Base-by-base conservation (phyloP, 2,888 invertebrate genomes). In the Chironomus riparius region DNA sequence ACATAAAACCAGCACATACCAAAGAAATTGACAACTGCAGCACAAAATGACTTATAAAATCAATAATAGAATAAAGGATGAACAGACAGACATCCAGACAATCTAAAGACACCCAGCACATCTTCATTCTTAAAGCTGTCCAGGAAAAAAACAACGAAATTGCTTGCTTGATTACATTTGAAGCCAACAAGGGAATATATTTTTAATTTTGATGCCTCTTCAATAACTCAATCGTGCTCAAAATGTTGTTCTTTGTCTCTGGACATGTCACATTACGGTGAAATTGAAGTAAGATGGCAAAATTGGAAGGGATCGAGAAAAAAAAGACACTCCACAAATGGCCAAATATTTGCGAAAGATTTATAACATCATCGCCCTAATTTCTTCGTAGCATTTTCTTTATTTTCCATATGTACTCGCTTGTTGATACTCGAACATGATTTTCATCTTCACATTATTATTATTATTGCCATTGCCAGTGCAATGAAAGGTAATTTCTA, bases 311-410 rank as follows among this genome's bases (percentile, higher is more conserved):
- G 38, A 38, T 38, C 38, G 38, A 38, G 28, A 28, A 62, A 50
- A 72, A 24, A 62, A 38, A 62, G 38, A 38, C 62, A 61, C 21
- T 62, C 61, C 72, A 18, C 72, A 72, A 72, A 72, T 72, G 72
- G 72, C 62, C 72, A 72, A 72, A 72, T 72, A 72, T 72, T 72
- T 72, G 72, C 62, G 28, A 62, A 72, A 72, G 72, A 72, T 72
- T 72, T 72, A 72, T 61, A 18, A 61, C 62, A 61, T 72, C 38
- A 62, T 72, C 72, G 50, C 72, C 72, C 72, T 61, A 62, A 62
- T 72, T 71, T 70, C 70, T 38, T 56, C 50, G 5, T 7, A 38
- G 10, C 3, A 28, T 28, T 28, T 5, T 10, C 7, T 28, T 28
- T 6, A 28, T 28, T 28, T 38, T 38, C 38, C 38, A 38, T 38